Base-by-base conservation (phyloP, 2,113 vertebrate genomes). In the Microcebus murinus region DNA sequence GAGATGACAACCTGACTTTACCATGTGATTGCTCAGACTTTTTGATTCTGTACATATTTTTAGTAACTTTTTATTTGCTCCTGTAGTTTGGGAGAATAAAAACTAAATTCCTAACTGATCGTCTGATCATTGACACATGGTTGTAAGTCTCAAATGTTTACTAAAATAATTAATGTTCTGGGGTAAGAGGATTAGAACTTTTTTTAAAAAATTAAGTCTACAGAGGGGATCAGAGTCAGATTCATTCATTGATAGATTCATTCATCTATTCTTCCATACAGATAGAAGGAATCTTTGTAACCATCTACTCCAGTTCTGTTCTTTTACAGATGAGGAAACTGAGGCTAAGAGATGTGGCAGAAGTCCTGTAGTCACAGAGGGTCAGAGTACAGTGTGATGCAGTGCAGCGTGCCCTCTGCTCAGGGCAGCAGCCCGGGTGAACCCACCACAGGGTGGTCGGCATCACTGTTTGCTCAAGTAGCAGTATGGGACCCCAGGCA, bases 301-400 rank as follows among this genome's bases (percentile, higher is more conserved):
- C 31, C 34, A 81, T 90, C 36, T 84, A 27, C 29, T 84, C 61
- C 11, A 13, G 3, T 39, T 80, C 6, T 20, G 9, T 57, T 52
- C 52, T 77, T 90, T 55, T 74, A 87, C 57, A 84, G 52, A 63
- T 25, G 31, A 90, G 8, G 27, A 88, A 73, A 81, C 61, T 65
- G 23, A 90, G 18, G 7, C 36, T 91, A 42, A 68, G 3, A 8
- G 36, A 74, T 20, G 39, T 34, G 31, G 21, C 42, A n/a, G 48
- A 87, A 89, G 57, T 31, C 31, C 3, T 25, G 7, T 1, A 39
- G 48, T 71, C 21, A 9, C 52, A 59, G 11, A 57, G 3, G 29
- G 7, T 88, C 50, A 68, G 36, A 76, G 14, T 11, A 29, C 1
- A 15, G 17, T 68, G 6, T 39, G 4, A n/a, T 52, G 23, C 13